Percentiles rank a stretch among this genome's conserved stretches.
Conservation (phyloP, 2,797 vertebrate genomes). For the Tolypeutes matacus region DNA sequence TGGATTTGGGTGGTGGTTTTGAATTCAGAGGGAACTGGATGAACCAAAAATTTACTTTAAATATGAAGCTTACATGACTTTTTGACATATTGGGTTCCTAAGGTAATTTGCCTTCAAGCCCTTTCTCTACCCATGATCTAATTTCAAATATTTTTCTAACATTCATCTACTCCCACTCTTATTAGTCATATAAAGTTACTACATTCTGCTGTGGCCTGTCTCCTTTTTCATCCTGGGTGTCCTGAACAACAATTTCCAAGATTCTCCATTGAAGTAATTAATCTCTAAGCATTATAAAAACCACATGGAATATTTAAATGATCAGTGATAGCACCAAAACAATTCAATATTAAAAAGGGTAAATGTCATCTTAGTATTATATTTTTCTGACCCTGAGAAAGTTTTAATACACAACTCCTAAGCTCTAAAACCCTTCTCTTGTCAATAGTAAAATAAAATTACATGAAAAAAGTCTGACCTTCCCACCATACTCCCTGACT, state of each 20-base stretch:
- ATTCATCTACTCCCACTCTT: not conserved
- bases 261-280: not conserved
- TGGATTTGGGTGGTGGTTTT: not conserved
- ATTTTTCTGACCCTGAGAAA: not conserved
- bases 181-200: not conserved
- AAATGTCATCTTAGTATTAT: slow-evolving; percentile 24
- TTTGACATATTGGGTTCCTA: not conserved
- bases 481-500: not conserved
- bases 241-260: slow-evolving; percentile 14
- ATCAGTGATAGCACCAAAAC: not conserved
- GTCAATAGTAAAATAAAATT: slow-evolving; percentile 40
- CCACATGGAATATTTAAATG: not conserved
- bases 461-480: slow-evolving; percentile 17
- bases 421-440: slow-evolving; percentile 29
- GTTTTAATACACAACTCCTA: slow-evolving; percentile 39
- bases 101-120: not conserved
- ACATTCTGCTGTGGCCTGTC: not conserved
- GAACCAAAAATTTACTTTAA: slow-evolving; percentile 22
- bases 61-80: not conserved
- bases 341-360: slow-evolving; percentile 48
- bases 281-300: slow-evolving; percentile 15
- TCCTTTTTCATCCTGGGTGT: not conserved
- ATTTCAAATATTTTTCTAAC: not conserved
- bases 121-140: not conserved
- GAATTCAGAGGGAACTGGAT: not conserved